Base-by-base conservation (phyloP, 2,888 invertebrate genomes). In the Calliphora vomitoria region DNA sequence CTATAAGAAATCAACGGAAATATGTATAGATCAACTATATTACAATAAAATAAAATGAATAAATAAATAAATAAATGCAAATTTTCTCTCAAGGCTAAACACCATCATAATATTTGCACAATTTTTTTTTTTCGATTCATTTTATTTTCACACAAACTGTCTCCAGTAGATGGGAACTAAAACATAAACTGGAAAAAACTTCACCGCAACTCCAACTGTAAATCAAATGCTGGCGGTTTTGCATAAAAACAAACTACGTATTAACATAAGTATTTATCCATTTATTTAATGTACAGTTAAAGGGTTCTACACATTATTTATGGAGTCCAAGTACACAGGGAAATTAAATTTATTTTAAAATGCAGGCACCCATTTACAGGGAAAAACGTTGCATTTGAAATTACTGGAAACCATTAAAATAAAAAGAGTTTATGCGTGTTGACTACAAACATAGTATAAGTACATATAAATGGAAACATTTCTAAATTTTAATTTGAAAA, bases 211-310 rank as follows among this genome's bases (percentile, higher is more conserved):
- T 71, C 64, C 35, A 76, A 64, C 38, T 82, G 11, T 35, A 20
- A 20, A 47, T 80, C n/a, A 47, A 44, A 84, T 87, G 87, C 87
- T 44, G 80, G 80, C 72, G 58, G 74, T 78, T 81, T 81, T 81
- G 72, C 83, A 81, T 83, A 82, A 80, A 68, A 71, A 62, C 15
- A n/a, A 71, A 69, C 44, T 60, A 79, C 55, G 47, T 31, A 44
- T 44, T 44, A 50, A 50, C 50, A 50, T 31, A 55, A 71, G 62
- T 41, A 81, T 81, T 81, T 81, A 83, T 82, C 78, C 47, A 75
- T 60, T 82, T 76, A 68, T 35, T 68, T 78, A 75, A 75, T 58
- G 44, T n/a, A 18, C 15, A 31, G 47, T 62, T 20, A 68, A 83
- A 71, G 69, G 53, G 76, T 78, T 66, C 53, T 38, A 18, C 15